These are phyloP conservation scores for Todus mexicanus DNA, from an alignment of 2,797 vertebrate genomes.

Conservation along the genomic window DNA sequence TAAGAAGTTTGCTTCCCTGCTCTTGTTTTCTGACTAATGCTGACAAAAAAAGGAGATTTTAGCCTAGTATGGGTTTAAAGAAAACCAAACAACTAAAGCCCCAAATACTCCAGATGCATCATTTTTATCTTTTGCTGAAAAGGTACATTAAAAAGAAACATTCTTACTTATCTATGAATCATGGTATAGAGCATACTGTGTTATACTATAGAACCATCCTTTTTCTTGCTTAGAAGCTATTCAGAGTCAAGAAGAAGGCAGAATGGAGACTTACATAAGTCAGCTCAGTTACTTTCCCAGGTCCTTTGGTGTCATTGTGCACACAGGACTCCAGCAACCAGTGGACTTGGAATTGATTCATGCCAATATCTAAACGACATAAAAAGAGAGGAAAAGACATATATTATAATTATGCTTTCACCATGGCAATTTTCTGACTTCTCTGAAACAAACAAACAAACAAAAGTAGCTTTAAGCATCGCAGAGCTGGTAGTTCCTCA, in stretches of 20 bases:
- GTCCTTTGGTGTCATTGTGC: slow-evolving; percentile 82
- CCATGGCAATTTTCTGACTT: not conserved
- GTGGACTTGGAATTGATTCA: slow-evolving; percentile 85
- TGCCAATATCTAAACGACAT: slow-evolving; percentile 72
- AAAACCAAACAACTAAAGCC: not conserved
- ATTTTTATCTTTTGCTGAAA: not conserved
- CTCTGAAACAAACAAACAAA: not conserved
- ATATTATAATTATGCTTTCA: not conserved
- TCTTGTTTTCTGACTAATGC: not conserved
- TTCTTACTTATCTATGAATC: not conserved
- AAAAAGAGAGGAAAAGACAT: not conserved
- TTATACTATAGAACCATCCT: not conserved
- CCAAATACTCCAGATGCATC: not conserved
- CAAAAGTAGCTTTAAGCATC: not conserved
- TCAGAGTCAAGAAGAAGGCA: not conserved
- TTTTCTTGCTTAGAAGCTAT: not conserved
- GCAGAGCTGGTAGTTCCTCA: not conserved
- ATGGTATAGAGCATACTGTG: not conserved
- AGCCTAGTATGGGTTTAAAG: not conserved
- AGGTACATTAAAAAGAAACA: not conserved
- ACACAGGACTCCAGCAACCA: slow-evolving; percentile 88
- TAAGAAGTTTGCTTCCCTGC: not conserved
- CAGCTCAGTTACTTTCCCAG: slow-evolving; percentile 77
- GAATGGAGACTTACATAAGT: slow-evolving; percentile 81
- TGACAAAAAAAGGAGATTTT: not conserved